Percentiles rank a stretch among this genome's conserved stretches.
Evolutionary conservation across 1,140 invertebrate species (phyloP).

Genomic region (Drosophila tropicalis): DNA sequence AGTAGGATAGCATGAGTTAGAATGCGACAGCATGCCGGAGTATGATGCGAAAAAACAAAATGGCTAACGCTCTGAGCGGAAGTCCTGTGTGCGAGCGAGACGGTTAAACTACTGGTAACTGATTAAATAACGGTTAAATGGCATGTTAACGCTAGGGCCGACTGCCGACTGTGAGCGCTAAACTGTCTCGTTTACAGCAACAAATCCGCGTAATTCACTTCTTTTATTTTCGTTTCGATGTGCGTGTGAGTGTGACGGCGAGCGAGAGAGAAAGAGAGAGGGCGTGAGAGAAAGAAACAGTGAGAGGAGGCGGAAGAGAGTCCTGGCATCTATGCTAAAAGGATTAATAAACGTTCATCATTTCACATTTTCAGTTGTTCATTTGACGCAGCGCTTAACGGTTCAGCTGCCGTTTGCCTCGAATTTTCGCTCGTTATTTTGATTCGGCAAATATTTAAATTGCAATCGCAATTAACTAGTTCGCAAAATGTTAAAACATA

Average conservation of each 20-base stretch:
- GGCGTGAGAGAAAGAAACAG: constrained; percentile 12
- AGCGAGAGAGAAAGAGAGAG: constrained; percentile 25
- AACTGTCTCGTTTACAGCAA: constrained; percentile 79
- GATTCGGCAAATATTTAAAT: neutral
- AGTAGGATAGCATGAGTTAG: neutral
- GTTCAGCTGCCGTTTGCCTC: constrained; percentile 63
- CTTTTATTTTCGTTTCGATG: constrained; percentile 1
- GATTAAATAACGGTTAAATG: constrained; percentile 75
- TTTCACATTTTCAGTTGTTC: constrained; percentile 77
- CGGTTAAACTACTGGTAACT: constrained; percentile 21
- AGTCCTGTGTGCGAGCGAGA: constrained; percentile 48
- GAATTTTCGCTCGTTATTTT: neutral
- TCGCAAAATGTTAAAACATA: neutral
- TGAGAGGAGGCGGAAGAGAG: constrained; percentile 17
- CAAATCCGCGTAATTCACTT: constrained; percentile 77
- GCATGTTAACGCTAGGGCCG: constrained; percentile 43
- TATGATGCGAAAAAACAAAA: constrained; percentile 53
- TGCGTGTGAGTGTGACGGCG: constrained; percentile 20
- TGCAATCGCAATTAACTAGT: constrained; percentile 32
- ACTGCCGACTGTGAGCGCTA: constrained; percentile 53
- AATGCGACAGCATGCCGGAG: neutral
- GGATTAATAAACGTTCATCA: constrained; percentile 79
- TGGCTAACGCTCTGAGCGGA: constrained; percentile 57
- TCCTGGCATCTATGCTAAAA: constrained; percentile 68
- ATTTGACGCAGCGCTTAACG: constrained; percentile 79